Base-by-base conservation (phyloP, 2,113 vertebrate species). In the Entosphenus tridentatus region DNA sequence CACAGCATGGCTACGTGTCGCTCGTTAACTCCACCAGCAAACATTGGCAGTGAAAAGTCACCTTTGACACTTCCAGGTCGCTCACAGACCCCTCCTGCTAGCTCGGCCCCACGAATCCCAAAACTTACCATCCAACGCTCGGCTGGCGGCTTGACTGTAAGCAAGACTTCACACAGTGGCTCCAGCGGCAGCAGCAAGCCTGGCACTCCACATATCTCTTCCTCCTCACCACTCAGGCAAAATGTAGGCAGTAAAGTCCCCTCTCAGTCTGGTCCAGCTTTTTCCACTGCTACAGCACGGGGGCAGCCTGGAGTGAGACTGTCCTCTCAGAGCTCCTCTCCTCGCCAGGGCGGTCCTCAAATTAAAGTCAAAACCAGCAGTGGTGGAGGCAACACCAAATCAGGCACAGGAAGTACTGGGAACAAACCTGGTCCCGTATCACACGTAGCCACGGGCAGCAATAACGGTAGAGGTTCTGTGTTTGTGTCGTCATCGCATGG, bases 41-140 rank as follows among this genome's bases (percentile, higher is more conserved):
- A 89, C 71, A 86, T 86, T 12, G 84, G 83, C 8, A 85, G 87
- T 56, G 96, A 91, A 70, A 98, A 96, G 74, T 98, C 93, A 72
- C 93, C 91, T 1, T 90, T 87, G 73, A 96, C 86, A 39, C 39
- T 39, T 74, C 90, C 89, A 10, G 88, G 85, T 71, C 81, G 89
- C 71, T 96, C 91, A 13, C 93, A 96, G 78, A 98, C 93, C 57
- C 91, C 93, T 62, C 90, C 93, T 0, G 83, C 82, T 67, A 87
- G 91, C 57, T 88, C 91, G 57, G 95, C 89, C 59, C 91, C 90
- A 70, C 39, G 39, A 7, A 39, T 39, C 39, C 93, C 88, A 70
- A 98, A 96, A 81, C 95, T 98, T 70, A 98, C 93, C 13, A 98
- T 98, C 77, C 91, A 98, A 78, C 92, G 96, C 70, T 85, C 84